Evolutionary conservation across 2,113 vertebrate genomes (phyloP).

Genomic region (Apodemus sylvaticus): DNA sequence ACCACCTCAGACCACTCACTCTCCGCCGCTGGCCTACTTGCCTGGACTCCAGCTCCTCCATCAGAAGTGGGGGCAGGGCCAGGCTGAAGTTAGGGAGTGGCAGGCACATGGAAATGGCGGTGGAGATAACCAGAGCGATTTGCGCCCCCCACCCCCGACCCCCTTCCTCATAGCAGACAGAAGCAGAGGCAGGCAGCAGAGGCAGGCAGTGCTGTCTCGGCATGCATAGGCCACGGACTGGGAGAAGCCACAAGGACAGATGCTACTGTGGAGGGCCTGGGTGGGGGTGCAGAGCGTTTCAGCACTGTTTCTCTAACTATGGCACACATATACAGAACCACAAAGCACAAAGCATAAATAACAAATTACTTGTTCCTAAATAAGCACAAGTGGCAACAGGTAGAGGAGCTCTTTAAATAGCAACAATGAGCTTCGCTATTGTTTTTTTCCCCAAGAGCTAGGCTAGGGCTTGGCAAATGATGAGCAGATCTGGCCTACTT

Average conservation of each 20-base stretch:
- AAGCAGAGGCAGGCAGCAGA: slow-evolving; percentile 44
- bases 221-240: slow-evolving; percentile 60
- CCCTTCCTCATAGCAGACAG: neutral
- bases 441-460: neutral
- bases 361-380: neutral
- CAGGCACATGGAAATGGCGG: slow-evolving; percentile 73
- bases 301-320: neutral
- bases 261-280: neutral
- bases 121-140: slow-evolving; percentile 77
- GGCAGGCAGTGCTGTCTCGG: slow-evolving; percentile 14
- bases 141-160: neutral
- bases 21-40: slow-evolving; percentile 71
- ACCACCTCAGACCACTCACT: slow-evolving; percentile 33
- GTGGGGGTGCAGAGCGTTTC: neutral
- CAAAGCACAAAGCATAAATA: slow-evolving; percentile 9
- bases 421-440: neutral
- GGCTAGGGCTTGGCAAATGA: neutral
- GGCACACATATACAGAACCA: neutral
- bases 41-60: slow-evolving; percentile 80
- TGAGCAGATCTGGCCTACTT: neutral
- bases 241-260: slow-evolving; percentile 14
- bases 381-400: neutral
- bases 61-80: slow-evolving; percentile 77
- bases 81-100: slow-evolving; percentile 75
- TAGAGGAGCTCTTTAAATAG: slow-evolving; percentile 16